phyloP scores from a whole-genome alignment of 2,113 vertebrate genomes.

The Tichodroma muraria region DNA sequence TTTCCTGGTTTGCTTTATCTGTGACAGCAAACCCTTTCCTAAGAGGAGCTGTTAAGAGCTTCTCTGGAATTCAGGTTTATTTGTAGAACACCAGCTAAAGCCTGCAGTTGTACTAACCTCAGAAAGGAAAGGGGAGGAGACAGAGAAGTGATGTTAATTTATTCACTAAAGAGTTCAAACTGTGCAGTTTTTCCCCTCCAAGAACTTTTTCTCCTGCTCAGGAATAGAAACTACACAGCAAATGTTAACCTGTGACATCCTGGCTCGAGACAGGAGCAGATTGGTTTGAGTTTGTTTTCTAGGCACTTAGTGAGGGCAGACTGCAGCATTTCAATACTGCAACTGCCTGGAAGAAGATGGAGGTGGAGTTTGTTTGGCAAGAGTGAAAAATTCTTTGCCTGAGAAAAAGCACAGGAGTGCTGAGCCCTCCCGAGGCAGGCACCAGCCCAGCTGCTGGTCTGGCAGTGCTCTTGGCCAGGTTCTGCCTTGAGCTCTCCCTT shows the following conservation, averaged over 20 bases:
- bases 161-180: not conserved
- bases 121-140: not conserved
- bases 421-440: not conserved
- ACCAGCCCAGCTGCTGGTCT: not conserved
- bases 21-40: not conserved
- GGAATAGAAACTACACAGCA: not conserved
- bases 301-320: not conserved
- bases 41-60: not conserved
- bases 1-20: not conserved
- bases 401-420: not conserved
- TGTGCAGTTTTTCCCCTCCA: not conserved
- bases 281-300: not conserved
- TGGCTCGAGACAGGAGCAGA: not conserved
- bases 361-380: not conserved
- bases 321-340: not conserved
- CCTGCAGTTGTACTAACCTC: not conserved
- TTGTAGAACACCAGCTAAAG: not conserved
- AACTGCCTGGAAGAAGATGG: not conserved
- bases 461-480: not conserved
- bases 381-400: not conserved
- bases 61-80: slow-evolving; percentile 8
- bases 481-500: not conserved
- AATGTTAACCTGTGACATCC: not conserved
- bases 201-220: not conserved
- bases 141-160: not conserved